These are phyloP conservation scores for Dendronephthya gigantea DNA, from an alignment of 64 coral and sea anemone species.

Conservation along the genomic window DNA sequence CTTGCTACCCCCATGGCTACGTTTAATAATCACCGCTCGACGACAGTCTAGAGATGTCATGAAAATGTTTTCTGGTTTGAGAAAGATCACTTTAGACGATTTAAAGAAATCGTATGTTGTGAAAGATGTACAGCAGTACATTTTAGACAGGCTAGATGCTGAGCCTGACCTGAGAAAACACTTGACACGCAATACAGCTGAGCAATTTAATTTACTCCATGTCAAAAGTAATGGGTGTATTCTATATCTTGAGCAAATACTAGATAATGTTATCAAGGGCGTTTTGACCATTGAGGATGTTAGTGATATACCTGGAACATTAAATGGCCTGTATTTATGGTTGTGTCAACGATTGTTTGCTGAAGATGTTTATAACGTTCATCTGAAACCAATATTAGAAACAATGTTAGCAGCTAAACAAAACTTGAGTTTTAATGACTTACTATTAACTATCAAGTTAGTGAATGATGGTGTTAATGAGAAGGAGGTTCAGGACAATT, in stretches of 20 bases:
- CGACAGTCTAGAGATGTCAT: slow-evolving; percentile 90
- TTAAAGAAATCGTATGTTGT: slow-evolving; percentile 93
- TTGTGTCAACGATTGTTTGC: slow-evolving; percentile 71
- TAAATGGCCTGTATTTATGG: slow-evolving; percentile 89
- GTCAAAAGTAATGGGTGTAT: slow-evolving; percentile 97
- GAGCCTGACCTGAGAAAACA: slow-evolving; percentile 68
- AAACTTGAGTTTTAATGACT: slow-evolving; percentile 34
- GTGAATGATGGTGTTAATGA: not conserved
- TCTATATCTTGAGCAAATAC: slow-evolving; percentile 84
- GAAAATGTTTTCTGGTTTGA: slow-evolving; percentile 98
- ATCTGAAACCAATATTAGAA: slow-evolving; percentile 50
- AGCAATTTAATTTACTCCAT: slow-evolving; percentile 90
- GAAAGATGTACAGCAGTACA: slow-evolving; percentile 89
- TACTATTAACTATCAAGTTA: not conserved
- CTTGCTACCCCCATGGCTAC: slow-evolving; percentile 68
- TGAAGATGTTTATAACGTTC: slow-evolving; percentile 67
- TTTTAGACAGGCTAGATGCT: slow-evolving; percentile 72
- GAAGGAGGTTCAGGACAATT: slow-evolving; percentile 40
- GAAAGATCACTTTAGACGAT: slow-evolving; percentile 87
- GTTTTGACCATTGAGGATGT: slow-evolving; percentile 78
- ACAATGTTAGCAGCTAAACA: slow-evolving; percentile 78
- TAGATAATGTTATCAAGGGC: slow-evolving; percentile 66
- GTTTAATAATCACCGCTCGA: slow-evolving; percentile 71
- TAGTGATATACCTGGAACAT: slow-evolving; percentile 71
- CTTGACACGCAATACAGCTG: slow-evolving; percentile 77